A percentile compares a stretch with the other conserved stretches of the same genome.
phyloP scores from a whole-genome alignment of 2,797 vertebrate species.

The Mormyrops attenuatus region DNA sequence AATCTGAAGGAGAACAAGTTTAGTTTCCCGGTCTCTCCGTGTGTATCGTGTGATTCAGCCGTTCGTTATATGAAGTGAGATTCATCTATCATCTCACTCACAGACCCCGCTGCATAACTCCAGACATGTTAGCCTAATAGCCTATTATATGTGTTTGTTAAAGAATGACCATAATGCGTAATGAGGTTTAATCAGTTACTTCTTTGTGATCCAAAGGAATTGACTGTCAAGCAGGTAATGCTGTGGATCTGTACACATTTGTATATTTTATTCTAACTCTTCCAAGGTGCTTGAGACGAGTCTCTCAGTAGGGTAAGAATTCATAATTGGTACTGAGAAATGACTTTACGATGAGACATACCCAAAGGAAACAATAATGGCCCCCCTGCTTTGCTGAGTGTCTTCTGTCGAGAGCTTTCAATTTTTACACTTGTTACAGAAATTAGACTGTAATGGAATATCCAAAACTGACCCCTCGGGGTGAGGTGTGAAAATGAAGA shows the following conservation, averaged over 20 bases:
- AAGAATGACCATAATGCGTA: constrained; percentile 64
- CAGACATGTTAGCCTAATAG: constrained; percentile 69
- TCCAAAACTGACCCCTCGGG: constrained; percentile 1
- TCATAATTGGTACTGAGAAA: background rate
- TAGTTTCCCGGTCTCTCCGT: background rate
- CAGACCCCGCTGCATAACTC: constrained; percentile 61
- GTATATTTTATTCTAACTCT: background rate
- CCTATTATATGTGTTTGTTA: constrained; percentile 74
- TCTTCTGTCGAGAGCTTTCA: constrained; percentile 52
- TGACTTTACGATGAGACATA: background rate
- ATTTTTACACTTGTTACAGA: constrained; percentile 36
- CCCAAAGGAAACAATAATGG: background rate
- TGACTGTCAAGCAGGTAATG: constrained; percentile 41
- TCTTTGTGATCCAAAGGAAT: background rate
- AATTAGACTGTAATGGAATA: constrained; percentile 21
- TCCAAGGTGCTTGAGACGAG: background rate
- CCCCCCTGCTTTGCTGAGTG: constrained; percentile 33
- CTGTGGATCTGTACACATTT: background rate
- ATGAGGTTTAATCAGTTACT: constrained; percentile 56
- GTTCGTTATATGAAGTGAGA: background rate
- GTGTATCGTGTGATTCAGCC: background rate
- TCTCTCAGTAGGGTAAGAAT: background rate
- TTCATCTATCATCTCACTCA: background rate
- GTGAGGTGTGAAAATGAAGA: background rate
- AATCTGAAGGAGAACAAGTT: background rate